phyloP scores from a whole-genome alignment of 2,113 vertebrate species.

The Casuarius casuarius region DNA sequence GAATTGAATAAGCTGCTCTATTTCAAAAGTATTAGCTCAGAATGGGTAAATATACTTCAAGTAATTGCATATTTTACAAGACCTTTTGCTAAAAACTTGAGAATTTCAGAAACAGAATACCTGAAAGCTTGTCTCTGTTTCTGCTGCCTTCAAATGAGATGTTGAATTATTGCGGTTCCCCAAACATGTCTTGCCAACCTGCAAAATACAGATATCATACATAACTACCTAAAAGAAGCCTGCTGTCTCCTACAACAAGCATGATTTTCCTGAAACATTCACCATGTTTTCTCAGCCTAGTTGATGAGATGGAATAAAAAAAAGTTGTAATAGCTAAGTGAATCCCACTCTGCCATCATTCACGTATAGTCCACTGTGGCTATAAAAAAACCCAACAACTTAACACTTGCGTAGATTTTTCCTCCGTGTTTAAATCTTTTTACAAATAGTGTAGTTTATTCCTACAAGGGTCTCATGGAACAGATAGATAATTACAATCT shows the following conservation, averaged over 20 bases:
- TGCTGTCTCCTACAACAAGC: neutral
- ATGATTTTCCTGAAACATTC: neutral
- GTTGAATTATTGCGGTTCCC: slow-evolving; percentile 51
- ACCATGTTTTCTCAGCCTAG: neutral
- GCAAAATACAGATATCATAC: slow-evolving; percentile 1
- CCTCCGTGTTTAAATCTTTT: neutral
- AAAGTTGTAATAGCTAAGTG: neutral
- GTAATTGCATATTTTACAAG: neutral
- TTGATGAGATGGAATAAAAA: neutral
- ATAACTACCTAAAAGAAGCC: neutral
- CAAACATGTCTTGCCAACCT: slow-evolving; percentile 70
- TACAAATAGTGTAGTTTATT: neutral
- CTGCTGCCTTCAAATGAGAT: neutral
- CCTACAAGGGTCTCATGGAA: neutral
- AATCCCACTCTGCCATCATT: neutral
- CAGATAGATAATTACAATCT: neutral
- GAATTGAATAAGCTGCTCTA: neutral
- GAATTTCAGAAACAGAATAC: slow-evolving; percentile 37
- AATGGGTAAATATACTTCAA: neutral
- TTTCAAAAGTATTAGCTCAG: neutral
- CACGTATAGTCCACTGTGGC: neutral
- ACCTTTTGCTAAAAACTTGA: neutral
- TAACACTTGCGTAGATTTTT: neutral
- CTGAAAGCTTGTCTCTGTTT: slow-evolving; percentile 64
- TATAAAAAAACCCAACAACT: neutral